phyloP scores from a whole-genome alignment of 2,797 vertebrate genomes.

The Malacoraja senta region DNA sequence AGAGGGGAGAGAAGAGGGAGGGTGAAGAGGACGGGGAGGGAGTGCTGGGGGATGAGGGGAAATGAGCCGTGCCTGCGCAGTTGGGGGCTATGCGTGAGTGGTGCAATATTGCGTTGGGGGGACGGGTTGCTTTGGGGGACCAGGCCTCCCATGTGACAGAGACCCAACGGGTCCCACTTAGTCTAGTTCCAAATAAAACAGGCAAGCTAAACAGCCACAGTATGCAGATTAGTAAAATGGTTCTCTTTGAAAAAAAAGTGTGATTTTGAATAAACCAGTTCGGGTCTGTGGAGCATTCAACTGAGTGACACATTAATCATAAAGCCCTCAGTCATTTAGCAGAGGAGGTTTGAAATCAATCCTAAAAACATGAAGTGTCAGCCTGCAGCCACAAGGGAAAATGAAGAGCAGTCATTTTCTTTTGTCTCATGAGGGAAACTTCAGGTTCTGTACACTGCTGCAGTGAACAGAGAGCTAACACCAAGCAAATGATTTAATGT shows the following conservation, averaged over 20 bases:
- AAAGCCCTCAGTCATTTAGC: neutral
- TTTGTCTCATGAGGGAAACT: neutral
- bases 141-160: no score
- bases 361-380: neutral
- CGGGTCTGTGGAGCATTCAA: neutral
- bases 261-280: neutral
- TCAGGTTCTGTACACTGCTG: neutral
- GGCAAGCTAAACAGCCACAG: neutral
- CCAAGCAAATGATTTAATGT: slow-evolving; percentile 1
- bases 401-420: neutral
- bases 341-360: neutral
- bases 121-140: no score
- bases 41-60: no score
- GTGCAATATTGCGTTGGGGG: no score
- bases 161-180: no score
- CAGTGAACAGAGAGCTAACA: neutral
- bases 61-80: no score
- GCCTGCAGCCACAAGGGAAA: neutral
- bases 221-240: neutral
- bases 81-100: no score
- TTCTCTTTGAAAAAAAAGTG: neutral
- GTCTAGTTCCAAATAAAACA: neutral
- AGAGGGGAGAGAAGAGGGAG: no score
- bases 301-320: neutral
- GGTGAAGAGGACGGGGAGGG: no score